These are phyloP conservation scores for Pachycephala philippinensis DNA, from an alignment of 2,113 vertebrate species.

Conservation along the genomic window DNA sequence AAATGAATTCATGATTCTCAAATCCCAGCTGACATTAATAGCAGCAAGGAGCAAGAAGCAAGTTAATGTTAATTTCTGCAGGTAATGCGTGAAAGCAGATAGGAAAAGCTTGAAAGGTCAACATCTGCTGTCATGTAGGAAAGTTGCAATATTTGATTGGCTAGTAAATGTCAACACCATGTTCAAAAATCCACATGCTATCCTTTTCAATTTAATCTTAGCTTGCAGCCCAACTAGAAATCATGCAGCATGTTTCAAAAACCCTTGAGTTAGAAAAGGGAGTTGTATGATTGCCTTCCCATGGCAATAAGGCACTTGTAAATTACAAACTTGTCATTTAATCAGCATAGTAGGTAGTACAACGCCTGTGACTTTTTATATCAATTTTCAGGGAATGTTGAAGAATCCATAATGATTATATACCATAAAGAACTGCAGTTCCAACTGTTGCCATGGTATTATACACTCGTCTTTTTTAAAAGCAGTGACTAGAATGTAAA, in stretches of 20 bases:
- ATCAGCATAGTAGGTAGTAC: conserved; percentile 75
- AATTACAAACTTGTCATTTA: conserved; percentile 82
- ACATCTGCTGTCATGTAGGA: conserved; percentile 77
- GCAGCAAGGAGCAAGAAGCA: conserved; percentile 69
- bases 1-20: conserved; percentile 82
- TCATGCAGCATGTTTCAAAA: conserved; percentile 73
- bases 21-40: conserved; percentile 79
- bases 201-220: conserved; percentile 75
- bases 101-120: conserved; percentile 80
- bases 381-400: conserved; percentile 71
- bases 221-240: conserved; percentile 72
- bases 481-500: conserved; percentile 78
- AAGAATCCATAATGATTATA: conserved; percentile 77
- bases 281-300: conserved; percentile 77
- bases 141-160: conserved; percentile 76
- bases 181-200: conserved; percentile 77
- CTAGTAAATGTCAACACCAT: conserved; percentile 79
- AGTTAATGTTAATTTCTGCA: conserved; percentile 83
- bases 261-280: conserved; percentile 73
- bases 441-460: conserved; percentile 79
- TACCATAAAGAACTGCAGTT: conserved; percentile 70
- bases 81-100: conserved; percentile 75
- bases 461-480: conserved; percentile 64
- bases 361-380: conserved; percentile 65
- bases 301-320: conserved; percentile 78